Evolutionary conservation across 2,113 vertebrate species (phyloP).

Genomic region (Thryonomys swinderianus): DNA sequence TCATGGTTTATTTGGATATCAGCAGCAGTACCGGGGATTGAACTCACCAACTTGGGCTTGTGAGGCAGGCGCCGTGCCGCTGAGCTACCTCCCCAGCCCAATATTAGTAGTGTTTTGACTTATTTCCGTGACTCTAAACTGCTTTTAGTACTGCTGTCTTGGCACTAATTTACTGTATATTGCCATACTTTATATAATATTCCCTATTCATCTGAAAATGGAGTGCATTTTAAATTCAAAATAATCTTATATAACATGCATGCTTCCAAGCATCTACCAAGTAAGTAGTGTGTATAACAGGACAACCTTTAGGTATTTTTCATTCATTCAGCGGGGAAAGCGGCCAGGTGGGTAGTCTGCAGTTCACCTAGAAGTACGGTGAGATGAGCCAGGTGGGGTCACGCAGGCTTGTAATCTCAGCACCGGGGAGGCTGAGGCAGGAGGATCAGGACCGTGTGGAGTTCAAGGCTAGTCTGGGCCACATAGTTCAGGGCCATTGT

Average conservation of each 20-base stretch:
- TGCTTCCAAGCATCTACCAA: background rate
- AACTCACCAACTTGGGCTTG: no score
- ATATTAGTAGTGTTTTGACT: background rate
- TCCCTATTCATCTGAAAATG: background rate
- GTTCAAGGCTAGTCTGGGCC: no score
- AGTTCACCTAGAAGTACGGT: background rate
- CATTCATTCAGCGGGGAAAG: no score
- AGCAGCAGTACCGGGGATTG: background rate
- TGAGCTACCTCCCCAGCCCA: no score
- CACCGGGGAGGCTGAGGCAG: no score
- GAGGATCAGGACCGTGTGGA: no score
- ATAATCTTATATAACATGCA: background rate
- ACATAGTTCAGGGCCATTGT: no score
- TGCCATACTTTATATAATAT: background rate
- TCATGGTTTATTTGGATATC: background rate
- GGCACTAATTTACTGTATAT: background rate
- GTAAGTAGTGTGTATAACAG: background rate
- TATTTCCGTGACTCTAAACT: background rate
- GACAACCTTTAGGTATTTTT: background rate
- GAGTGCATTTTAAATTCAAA: background rate
- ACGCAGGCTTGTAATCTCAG: no score
- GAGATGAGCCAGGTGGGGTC: no score
- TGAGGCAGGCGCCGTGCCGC: no score
- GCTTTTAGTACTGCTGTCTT: background rate
- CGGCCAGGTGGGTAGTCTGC: no score